Evolutionary conservation across 2,113 vertebrate genomes (phyloP).

Genomic region (Campylorhamphus procurvoides): DNA sequence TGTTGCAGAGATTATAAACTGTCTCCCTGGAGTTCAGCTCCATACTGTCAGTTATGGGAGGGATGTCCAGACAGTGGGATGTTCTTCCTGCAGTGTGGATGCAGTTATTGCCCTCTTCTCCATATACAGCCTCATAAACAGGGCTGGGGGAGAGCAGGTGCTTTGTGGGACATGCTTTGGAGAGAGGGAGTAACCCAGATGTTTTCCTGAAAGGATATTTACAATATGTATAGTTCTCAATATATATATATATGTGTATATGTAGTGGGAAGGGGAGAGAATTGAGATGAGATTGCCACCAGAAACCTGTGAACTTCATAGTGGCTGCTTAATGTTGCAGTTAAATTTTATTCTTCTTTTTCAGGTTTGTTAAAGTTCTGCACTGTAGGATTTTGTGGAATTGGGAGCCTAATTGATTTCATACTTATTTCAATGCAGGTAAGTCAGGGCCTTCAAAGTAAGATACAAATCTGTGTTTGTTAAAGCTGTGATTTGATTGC

Average conservation of each 20-base stretch:
- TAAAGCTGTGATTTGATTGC: neutral
- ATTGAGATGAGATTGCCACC: neutral
- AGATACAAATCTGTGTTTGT: neutral
- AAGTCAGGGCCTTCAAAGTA: conserved; percentile 50
- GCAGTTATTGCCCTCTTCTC: neutral
- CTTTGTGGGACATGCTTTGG: neutral
- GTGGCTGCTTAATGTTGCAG: neutral
- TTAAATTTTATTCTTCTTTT: conserved; percentile 43
- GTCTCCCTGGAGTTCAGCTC: neutral
- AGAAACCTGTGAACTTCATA: neutral
- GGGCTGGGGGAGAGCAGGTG: neutral
- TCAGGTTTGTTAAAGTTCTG: conserved; percentile 96
- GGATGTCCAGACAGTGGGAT: neutral
- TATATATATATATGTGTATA: neutral
- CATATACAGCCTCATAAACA: neutral
- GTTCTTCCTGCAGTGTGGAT: neutral
- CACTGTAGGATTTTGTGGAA: conserved; percentile 98
- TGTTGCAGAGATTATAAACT: neutral
- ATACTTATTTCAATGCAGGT: conserved; percentile 98
- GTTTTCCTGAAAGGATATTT: neutral
- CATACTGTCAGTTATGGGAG: neutral
- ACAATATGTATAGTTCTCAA: neutral
- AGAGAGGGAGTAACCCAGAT: neutral
- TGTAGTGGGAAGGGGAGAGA: neutral
- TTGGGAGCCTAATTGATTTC: conserved; percentile 96